Conservation (phyloP, 1,140 invertebrate genomes). For the Aphis craccivora region DNA sequence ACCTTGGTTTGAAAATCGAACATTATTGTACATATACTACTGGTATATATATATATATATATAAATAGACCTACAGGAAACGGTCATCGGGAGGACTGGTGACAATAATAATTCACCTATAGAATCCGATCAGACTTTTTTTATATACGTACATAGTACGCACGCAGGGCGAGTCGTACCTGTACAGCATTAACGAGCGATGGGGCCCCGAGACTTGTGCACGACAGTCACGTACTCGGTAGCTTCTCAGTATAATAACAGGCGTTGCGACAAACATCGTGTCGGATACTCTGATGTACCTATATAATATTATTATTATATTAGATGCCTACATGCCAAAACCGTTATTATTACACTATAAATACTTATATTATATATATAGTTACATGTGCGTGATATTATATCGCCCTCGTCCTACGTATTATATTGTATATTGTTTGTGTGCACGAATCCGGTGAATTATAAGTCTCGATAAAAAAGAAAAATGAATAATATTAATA, state of each 20-base stretch:
- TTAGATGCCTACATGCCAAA: not conserved
- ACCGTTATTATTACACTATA: not conserved
- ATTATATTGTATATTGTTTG: not conserved
- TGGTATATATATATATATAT: not conserved
- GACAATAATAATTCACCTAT: not conserved
- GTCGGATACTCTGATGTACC: not conserved
- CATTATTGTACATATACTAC: not conserved
- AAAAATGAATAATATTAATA: not conserved
- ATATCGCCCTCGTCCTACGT: not conserved
- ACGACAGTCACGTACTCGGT: constrained; percentile 9
- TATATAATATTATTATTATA: not conserved
- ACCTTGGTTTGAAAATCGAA: not conserved
- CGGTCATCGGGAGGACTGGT: not conserved
- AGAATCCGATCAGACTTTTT: not conserved
- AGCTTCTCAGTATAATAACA: not conserved
- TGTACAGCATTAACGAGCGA: not conserved
- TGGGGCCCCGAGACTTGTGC: not conserved
- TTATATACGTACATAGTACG: not conserved
- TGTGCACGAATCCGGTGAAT: not conserved
- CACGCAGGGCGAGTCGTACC: not conserved
- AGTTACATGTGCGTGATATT: not conserved
- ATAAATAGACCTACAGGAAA: not conserved
- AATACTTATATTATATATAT: not conserved
- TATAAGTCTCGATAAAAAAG: not conserved
- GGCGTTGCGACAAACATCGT: constrained; percentile 16